Evolutionary conservation across 2,888 invertebrate species (phyloP).

Genomic region (Idaea straminata): DNA sequence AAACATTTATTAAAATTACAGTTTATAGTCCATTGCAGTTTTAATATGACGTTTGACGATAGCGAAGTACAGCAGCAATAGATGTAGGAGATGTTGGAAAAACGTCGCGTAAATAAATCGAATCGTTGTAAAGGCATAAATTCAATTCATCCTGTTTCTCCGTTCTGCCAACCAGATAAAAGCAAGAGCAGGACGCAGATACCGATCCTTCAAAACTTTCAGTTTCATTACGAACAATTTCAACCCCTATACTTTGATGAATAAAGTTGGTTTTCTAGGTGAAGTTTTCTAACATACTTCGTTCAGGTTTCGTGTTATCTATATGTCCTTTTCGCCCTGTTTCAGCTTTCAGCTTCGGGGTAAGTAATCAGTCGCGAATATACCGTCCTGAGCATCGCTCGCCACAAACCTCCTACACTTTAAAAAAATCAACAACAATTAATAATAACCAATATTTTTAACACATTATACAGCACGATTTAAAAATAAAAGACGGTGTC

Average conservation of each 20-base stretch:
- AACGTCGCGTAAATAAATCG: slow-evolving; percentile 43
- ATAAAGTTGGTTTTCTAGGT: slow-evolving; percentile 32
- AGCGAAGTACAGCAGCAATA: slow-evolving; percentile 6
- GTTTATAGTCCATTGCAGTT: slow-evolving; percentile 19
- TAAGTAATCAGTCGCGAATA: slow-evolving; percentile 72
- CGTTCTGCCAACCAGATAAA: slow-evolving; percentile 69
- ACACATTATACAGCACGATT: slow-evolving; percentile 36
- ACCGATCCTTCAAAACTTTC: slow-evolving; percentile 66
- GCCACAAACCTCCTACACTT: slow-evolving; percentile 41
- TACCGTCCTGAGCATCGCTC: slow-evolving; percentile 69
- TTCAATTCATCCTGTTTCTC: slow-evolving; percentile 75
- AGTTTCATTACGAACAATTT: slow-evolving; percentile 27
- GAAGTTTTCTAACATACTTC: slow-evolving; percentile 36
- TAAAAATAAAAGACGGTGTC: slow-evolving; percentile 7
- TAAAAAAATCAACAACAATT: slow-evolving; percentile 36
- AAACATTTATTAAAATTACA: background rate
- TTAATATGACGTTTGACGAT: slow-evolving; percentile 3
- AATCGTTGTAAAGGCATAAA: slow-evolving; percentile 57
- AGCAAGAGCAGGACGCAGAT: slow-evolving; percentile 60
- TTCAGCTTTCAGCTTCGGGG: slow-evolving; percentile 59
- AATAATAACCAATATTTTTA: slow-evolving; percentile 23
- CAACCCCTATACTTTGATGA: slow-evolving; percentile 6
- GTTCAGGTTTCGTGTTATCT: slow-evolving; percentile 33
- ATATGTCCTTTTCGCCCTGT: slow-evolving; percentile 75
- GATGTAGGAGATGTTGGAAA: slow-evolving; percentile 28